phyloP scores from a whole-genome alignment of 1,140 invertebrate species.

The Anadara kagoshimensis region DNA sequence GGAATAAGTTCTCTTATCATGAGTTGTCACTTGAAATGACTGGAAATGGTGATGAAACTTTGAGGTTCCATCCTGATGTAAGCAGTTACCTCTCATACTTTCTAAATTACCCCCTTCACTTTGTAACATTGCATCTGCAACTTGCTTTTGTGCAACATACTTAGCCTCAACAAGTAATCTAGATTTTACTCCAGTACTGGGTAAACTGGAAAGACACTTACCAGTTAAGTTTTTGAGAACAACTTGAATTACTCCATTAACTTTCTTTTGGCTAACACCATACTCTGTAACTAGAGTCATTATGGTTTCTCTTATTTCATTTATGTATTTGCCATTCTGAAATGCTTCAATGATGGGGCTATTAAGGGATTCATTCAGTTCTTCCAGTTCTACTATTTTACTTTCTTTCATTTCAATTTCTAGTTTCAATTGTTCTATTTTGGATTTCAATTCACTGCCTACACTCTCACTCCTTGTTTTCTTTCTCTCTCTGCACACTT shows the following conservation, averaged over 20 bases:
- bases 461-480: not conserved
- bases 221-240: slow-evolving; percentile 36
- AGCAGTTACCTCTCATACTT: not conserved
- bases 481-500: slow-evolving; percentile 13
- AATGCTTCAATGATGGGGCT: not conserved
- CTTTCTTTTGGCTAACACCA: slow-evolving; percentile 27
- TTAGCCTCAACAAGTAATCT: slow-evolving; percentile 21
- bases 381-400: slow-evolving; percentile 21
- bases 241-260: slow-evolving; percentile 22
- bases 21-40: slow-evolving; percentile 14
- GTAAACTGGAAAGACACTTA: slow-evolving; percentile 21
- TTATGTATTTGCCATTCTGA: slow-evolving; percentile 22
- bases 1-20: slow-evolving; percentile 2
- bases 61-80: slow-evolving; percentile 13
- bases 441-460: not conserved
- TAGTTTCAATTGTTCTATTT: slow-evolving; percentile 18
- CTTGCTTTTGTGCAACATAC: slow-evolving; percentile 17
- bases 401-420: slow-evolving; percentile 7
- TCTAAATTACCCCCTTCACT: not conserved
- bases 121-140: slow-evolving; percentile 18
- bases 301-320: slow-evolving; percentile 28
- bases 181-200: slow-evolving; percentile 24
- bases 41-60: slow-evolving; percentile 17
- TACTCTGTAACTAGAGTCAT: slow-evolving; percentile 30
- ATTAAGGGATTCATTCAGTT: not conserved